Evolutionary conservation across 2,888 invertebrate species (phyloP).

Genomic region (Sinhomidia bicolor): DNA sequence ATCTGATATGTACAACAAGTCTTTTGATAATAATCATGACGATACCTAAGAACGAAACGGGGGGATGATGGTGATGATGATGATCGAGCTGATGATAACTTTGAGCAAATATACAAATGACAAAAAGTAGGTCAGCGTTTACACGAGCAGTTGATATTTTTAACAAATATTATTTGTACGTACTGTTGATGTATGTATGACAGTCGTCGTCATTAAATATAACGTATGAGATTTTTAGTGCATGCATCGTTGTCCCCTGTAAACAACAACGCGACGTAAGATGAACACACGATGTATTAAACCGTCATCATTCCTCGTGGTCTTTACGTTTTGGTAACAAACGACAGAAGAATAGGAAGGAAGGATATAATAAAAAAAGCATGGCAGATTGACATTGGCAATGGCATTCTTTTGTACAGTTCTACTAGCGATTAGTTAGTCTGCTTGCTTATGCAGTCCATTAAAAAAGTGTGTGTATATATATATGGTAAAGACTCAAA

Average conservation of each 20-base stretch:
- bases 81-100: slow-evolving; percentile 49
- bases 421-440: not conserved
- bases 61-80: slow-evolving; percentile 17
- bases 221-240: slow-evolving; percentile 61
- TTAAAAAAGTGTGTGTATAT: too few species aligned
- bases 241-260: slow-evolving; percentile 28
- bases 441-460: not conserved
- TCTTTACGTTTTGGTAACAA: slow-evolving; percentile 12
- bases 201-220: slow-evolving; percentile 62
- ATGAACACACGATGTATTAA: slow-evolving; percentile 43
- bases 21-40: slow-evolving; percentile 41
- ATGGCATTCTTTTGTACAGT: slow-evolving; percentile 40
- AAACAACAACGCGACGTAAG: not conserved
- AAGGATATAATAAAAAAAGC: slow-evolving; percentile 19
- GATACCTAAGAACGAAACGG: not conserved
- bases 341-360: not conserved
- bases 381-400: slow-evolving; percentile 54
- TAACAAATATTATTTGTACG: slow-evolving; percentile 3
- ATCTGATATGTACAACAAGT: slow-evolving; percentile 54
- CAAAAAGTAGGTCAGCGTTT: slow-evolving; percentile 72
- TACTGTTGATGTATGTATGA: slow-evolving; percentile 46
- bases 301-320: slow-evolving; percentile 26
- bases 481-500: too few species aligned
- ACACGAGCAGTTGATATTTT: slow-evolving; percentile 66
- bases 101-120: slow-evolving; percentile 67